A percentile compares a stretch with the other conserved stretches of the same genome.
Conservation (phyloP, 2,797 vertebrate genomes). For the Microchirus variegatus region DNA sequence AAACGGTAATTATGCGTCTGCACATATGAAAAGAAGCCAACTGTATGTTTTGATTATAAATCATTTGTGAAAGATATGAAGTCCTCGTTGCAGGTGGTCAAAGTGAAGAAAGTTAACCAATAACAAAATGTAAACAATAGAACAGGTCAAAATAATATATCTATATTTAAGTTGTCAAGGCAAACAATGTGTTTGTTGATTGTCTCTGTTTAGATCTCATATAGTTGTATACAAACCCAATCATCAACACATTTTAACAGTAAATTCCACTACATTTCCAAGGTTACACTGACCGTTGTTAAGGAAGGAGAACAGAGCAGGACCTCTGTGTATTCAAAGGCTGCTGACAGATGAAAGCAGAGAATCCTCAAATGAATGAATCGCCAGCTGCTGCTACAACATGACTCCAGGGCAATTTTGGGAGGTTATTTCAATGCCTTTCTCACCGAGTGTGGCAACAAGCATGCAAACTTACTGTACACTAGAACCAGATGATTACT, state of each 20-base stretch:
- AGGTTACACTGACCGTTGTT: constrained; percentile 37
- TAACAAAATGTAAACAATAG: neutral
- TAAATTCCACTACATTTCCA: constrained; percentile 22
- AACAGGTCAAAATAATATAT: neutral
- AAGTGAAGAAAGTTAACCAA: neutral
- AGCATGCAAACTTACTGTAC: constrained; percentile 19
- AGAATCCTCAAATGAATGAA: constrained; percentile 32
- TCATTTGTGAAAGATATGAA: no score
- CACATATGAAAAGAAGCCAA: no score
- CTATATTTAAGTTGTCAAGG: no score
- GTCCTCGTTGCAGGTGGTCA: constrained; percentile 6
- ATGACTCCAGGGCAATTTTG: constrained; percentile 24
- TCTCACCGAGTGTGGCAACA: constrained; percentile 7
- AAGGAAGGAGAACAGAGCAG: constrained; percentile 18
- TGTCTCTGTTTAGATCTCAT: neutral
- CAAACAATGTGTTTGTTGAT: no score
- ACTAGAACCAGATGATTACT: constrained; percentile 14
- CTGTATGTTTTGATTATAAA: no score
- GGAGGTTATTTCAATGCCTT: constrained; percentile 24
- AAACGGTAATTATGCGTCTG: no score
- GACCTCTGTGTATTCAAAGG: constrained; percentile 32
- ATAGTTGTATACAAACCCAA: neutral
- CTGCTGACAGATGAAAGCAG: constrained; percentile 36
- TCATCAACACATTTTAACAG: neutral
- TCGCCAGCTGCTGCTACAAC: constrained; percentile 43